Percentiles rank a stretch among this genome's conserved stretches.
Conservation (phyloP, 2,113 vertebrate species). For the Capra hircus region DNA sequence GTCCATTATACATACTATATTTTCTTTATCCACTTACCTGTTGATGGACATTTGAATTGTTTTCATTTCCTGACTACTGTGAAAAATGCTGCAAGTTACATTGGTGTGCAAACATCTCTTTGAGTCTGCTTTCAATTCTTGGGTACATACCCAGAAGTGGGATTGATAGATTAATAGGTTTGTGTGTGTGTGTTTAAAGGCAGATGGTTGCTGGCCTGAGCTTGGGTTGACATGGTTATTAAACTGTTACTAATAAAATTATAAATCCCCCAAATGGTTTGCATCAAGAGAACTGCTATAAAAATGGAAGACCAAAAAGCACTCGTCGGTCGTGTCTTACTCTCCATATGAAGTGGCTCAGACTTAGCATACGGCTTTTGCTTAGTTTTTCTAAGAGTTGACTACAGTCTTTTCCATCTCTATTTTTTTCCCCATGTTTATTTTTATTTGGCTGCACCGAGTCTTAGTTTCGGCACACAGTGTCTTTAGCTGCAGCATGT, state of each 20-base stretch:
- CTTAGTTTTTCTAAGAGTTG: not conserved
- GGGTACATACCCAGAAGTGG: not conserved
- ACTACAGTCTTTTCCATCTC: not conserved
- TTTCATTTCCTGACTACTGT: not conserved
- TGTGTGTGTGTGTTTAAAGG: not conserved
- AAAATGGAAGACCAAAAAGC: not conserved
- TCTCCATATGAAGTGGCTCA: not conserved
- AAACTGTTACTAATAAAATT: not conserved
- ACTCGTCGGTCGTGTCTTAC: not conserved
- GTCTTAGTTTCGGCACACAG: not conserved
- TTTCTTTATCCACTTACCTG: not conserved
- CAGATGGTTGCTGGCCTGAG: not conserved
- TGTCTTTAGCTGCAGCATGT: not conserved
- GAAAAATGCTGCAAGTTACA: not conserved
- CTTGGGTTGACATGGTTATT: not conserved
- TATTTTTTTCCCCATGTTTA: not conserved
- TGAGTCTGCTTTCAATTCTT: not conserved
- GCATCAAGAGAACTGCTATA: not conserved
- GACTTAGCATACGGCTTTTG: not conserved
- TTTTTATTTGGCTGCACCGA: not conserved
- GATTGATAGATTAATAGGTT: not conserved
- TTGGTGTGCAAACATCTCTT: not conserved
- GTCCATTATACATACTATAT: not conserved
- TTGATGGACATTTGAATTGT: not conserved
- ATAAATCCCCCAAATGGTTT: not conserved